Percentiles rank a stretch among this genome's conserved stretches.
phyloP scores from a whole-genome alignment of 2,113 vertebrate genomes.

The Rhinoderma darwinii region DNA sequence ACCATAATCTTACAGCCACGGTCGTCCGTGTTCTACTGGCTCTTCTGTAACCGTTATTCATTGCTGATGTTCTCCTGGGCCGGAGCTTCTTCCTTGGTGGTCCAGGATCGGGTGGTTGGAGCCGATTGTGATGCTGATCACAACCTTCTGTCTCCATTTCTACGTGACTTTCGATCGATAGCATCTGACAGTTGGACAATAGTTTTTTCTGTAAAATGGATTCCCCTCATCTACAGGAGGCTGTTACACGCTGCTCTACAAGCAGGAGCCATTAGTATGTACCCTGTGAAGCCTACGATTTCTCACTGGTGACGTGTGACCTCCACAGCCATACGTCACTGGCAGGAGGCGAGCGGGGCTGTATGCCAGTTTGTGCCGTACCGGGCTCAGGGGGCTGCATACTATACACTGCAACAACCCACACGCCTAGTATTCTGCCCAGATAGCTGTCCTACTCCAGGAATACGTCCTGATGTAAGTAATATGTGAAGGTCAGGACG shows the following conservation, averaged over 20 bases:
- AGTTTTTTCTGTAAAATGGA: conserved; percentile 36
- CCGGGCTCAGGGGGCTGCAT: too few relatives aligned
- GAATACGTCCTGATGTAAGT: too few relatives aligned
- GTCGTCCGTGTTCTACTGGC: too few relatives aligned
- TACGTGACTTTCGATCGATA: conserved; percentile 20
- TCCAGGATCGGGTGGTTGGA: background rate
- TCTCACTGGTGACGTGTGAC: background rate
- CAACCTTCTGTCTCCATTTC: background rate
- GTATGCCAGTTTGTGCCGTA: too few relatives aligned
- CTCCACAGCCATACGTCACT: background rate
- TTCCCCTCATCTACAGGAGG: conserved; percentile 18
- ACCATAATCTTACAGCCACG: too few relatives aligned
- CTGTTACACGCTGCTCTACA: conserved; percentile 23
- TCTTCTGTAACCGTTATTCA: background rate
- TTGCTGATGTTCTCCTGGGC: background rate
- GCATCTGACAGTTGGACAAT: conserved; percentile 32
- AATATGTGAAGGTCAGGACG: background rate
- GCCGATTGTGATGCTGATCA: conserved; percentile 10
- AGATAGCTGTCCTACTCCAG: too few relatives aligned
- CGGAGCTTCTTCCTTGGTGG: background rate
- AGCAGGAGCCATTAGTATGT: background rate
- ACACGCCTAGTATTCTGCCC: too few relatives aligned
- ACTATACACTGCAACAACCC: too few relatives aligned
- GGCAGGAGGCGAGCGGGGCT: background rate
- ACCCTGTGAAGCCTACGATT: background rate